A percentile compares a stretch with the other conserved stretches of the same genome.
Evolutionary conservation across 2,888 invertebrate species (phyloP).

Genomic region (Odontocerum albicorne): DNA sequence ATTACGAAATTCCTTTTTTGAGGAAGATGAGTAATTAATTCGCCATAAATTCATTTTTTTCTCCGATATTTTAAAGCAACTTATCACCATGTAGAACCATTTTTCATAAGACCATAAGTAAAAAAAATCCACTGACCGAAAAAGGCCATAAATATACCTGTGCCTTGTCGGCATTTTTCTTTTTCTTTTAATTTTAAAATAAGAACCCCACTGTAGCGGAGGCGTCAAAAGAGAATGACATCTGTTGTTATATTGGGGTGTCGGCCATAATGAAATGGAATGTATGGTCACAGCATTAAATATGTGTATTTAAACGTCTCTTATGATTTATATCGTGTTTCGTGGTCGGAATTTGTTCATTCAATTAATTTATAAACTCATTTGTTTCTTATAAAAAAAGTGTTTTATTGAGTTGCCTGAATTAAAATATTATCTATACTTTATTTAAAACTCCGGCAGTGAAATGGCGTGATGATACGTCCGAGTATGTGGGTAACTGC

Average conservation of each 20-base stretch:
- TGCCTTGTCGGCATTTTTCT: conserved; percentile 34
- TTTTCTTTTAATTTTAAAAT: conserved; percentile 25
- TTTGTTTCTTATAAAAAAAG: conserved; percentile 22
- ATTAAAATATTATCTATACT: too few relatives aligned
- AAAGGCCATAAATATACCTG: conserved; percentile 36
- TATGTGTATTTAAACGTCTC: conserved; percentile 34
- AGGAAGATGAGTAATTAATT: conserved; percentile 15
- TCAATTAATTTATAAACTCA: conserved; percentile 26
- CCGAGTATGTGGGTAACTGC: too few relatives aligned
- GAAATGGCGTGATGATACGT: too few relatives aligned
- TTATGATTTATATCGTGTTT: conserved; percentile 32
- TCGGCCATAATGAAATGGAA: conserved; percentile 34
- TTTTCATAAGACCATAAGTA: conserved; percentile 11
- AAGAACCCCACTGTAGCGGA: conserved; percentile 28
- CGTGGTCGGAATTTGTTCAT: conserved; percentile 28
- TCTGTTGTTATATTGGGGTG: conserved; percentile 36
- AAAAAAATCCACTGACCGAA: conserved; percentile 29
- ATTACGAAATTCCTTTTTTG: too few relatives aligned
- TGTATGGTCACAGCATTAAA: conserved; percentile 29
- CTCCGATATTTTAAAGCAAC: conserved; percentile 8
- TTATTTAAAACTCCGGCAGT: too few relatives aligned
- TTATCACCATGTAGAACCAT: conserved; percentile 20
- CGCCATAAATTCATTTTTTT: conserved; percentile 19
- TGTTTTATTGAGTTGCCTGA: too few relatives aligned
- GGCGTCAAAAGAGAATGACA: conserved; percentile 37